These are phyloP conservation scores for Calcarius lapponicus DNA, from an alignment of 2,797 vertebrate genomes.

Conservation along the genomic window DNA sequence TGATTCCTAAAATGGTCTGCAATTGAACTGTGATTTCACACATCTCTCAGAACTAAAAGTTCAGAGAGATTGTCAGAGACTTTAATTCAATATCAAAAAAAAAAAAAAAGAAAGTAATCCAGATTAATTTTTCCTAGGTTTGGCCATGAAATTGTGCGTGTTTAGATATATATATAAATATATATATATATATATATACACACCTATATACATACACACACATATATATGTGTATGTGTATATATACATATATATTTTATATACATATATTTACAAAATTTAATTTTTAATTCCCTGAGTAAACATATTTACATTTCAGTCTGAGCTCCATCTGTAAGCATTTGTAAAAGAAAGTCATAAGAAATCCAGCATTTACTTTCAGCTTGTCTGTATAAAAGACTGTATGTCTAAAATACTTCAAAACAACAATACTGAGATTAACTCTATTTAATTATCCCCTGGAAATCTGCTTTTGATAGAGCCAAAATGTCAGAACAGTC, in stretches of 20 bases:
- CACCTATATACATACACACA: too few relatives aligned
- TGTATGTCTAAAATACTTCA: not conserved
- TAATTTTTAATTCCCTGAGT: not conserved
- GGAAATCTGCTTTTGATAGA: not conserved
- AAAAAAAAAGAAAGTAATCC: not conserved
- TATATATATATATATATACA: not conserved
- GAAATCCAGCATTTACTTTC: not conserved
- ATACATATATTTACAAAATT: not conserved
- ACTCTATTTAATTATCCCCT: not conserved
- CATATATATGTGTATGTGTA: too few relatives aligned
- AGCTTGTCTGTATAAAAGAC: not conserved
- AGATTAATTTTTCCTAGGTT: not conserved
- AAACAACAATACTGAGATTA: not conserved
- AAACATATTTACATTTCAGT: not conserved
- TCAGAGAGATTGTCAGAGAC: not conserved
- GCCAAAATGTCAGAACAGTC: not conserved
- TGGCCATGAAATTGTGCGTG: not conserved
- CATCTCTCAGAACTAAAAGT: not conserved
- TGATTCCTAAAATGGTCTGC: not conserved
- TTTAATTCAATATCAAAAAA: not conserved
- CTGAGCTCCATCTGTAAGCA: not conserved
- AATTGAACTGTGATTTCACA: not conserved
- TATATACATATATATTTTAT: not conserved
- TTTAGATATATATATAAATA: too few relatives aligned
- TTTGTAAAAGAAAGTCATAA: not conserved